Base-by-base conservation (phyloP, 1,140 invertebrate species). In the Sarcophaga bullata region DNA sequence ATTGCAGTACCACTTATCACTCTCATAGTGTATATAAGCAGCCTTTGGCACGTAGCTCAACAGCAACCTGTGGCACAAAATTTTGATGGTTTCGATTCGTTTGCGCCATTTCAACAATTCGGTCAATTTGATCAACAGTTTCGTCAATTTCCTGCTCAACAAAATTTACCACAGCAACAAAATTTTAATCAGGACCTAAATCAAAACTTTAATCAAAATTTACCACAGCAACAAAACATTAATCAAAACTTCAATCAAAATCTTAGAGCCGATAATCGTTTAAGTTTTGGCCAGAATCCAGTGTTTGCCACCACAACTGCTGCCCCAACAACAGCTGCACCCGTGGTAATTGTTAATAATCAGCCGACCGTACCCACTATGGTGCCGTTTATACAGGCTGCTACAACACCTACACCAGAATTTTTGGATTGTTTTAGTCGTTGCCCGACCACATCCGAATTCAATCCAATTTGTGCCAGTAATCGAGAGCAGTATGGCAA, bases 381-480 rank as follows among this genome's bases (percentile, higher is more conserved):
- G 47, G 83, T 85, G 7, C 85, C 89, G 0, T 88, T 89, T 82
- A 50, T 78, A 25, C 81, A 84, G 8, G 76, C 82, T 4, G 84
- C 73, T 3, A 84, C 88, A 72, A 85, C 89, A 15, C 81, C 86
- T 15, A 86, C 85, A 0, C 87, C 85, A 37, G 46, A 82, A 68
- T 91, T 86, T 54, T 81, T 86, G 0, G 72, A 86, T 11, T 93
- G 92, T 84, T 86, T 92, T 6, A 86, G 82, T 3, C 81, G 81
- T 0, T 93, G 93, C 83, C 90, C 91, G 75, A 90, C 91, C 0
- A 94, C 94, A 1, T 84, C 90, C 0, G 92, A 94, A 84, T 95
- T 94, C 84, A 93, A 93, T 87, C 95, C 95, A 48, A 92, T 96
- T 6, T 96, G 95, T 86, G 95, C 94, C 6, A 90, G 92, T 3